phyloP scores from a whole-genome alignment of 2,888 invertebrate genomes.

The Heliconius hortense region DNA sequence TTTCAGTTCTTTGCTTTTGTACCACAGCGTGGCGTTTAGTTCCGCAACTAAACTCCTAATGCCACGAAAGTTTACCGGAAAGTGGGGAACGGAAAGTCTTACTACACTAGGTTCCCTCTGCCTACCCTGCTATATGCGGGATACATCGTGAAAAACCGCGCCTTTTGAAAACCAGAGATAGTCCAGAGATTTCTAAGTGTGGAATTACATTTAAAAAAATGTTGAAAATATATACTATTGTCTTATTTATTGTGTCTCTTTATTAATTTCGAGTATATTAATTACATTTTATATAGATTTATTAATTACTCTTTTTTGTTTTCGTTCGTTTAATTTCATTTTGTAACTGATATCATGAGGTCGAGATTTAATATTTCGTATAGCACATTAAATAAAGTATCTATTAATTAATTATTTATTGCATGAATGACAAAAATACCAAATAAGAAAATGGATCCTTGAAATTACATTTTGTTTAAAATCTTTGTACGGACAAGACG shows the following conservation, averaged over 20 bases:
- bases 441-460: slow-evolving; percentile 14
- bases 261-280: background rate
- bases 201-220: too few species aligned
- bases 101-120: too few species aligned
- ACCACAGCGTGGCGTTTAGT: too few species aligned
- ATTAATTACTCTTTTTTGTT: background rate
- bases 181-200: too few species aligned
- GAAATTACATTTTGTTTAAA: slow-evolving; percentile 12
- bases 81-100: too few species aligned
- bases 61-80: too few species aligned
- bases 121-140: too few species aligned
- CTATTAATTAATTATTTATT: slow-evolving; percentile 12
- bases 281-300: background rate
- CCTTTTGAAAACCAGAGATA: too few species aligned
- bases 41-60: too few species aligned
- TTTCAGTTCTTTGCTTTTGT: too few species aligned
- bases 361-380: background rate
- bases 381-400: background rate
- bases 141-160: too few species aligned
- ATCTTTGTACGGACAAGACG: slow-evolving; percentile 2
- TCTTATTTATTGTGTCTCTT: background rate
- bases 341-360: background rate
- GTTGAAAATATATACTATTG: too few species aligned
- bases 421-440: slow-evolving; percentile 8
- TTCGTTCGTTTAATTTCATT: background rate